Evolutionary conservation across 2,113 vertebrate species (phyloP).

Genomic region (Cyanoderma ruficeps): DNA sequence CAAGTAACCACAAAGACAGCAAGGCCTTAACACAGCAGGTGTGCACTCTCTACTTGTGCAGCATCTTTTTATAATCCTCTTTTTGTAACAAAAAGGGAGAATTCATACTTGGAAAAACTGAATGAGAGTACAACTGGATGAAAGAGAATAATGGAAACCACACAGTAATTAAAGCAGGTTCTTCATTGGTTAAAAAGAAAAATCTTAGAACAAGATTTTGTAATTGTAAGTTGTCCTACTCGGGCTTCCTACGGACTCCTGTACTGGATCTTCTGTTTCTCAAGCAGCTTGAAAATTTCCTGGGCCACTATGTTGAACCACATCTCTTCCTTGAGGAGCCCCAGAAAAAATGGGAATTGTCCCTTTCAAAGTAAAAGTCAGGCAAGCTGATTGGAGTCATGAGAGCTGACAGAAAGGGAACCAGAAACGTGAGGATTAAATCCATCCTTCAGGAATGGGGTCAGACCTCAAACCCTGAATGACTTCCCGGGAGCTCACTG

Average conservation of each 20-base stretch:
- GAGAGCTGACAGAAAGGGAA: not conserved
- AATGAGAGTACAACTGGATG: not conserved
- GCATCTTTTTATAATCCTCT: not conserved
- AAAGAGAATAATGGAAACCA: not conserved
- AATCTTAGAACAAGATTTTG: not conserved
- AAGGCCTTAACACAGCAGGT: not conserved
- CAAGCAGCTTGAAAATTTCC: not conserved
- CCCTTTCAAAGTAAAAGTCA: not conserved
- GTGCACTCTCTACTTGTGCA: not conserved
- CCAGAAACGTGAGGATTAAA: not conserved
- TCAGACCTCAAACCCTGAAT: not conserved
- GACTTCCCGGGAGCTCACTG: accelerated
- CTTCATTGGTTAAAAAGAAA: not conserved
- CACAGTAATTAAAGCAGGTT: not conserved
- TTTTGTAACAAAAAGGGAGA: not conserved
- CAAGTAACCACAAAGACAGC: not conserved
- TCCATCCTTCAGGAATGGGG: accelerated
- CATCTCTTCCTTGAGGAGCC: not conserved
- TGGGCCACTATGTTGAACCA: not conserved
- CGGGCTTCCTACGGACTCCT: not conserved
- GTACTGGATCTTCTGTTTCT: not conserved
- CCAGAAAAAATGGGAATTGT: not conserved
- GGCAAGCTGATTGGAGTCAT: not conserved
- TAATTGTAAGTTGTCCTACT: not conserved
- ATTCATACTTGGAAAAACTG: not conserved